Evolutionary conservation across 2,888 invertebrate genomes (phyloP), one percentile per base, ranked within the genome.

Genomic region (Agonum fuliginosum): DNA sequence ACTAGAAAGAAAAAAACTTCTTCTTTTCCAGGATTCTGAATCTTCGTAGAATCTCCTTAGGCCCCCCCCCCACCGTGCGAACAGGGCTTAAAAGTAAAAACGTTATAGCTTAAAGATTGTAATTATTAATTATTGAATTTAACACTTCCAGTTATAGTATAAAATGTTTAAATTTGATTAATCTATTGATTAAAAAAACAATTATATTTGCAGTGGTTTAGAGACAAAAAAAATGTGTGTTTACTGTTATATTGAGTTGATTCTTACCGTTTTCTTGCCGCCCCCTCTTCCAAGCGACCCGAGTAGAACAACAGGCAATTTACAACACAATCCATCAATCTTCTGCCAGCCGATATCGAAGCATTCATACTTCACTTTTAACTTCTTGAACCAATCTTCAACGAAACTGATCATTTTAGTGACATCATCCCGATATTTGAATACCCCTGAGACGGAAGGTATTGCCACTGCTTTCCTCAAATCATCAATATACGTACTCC

Each of bases 311-410:
- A 84, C 83, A 1, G 88, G 88, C 62, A 87, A 81, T 77, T 84
- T 83, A 2, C 84, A 81, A 78, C 82, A 83, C 51, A 86, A 82
- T 6, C 85, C 86, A 62, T 83, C 79, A 19, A 85, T 81, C 74
- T 82, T 79, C 78, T 84, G 85, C 78, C 76, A 82, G 0, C 87
- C 87, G 48, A 86, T 84, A 78, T 86, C 83, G 72, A 86, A 86
- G 71, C 85, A 84, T 80, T 87, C 87, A 73, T 85, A 86, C 51
- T 84, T 84, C n/a, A 88, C 83, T 8, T 85, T 85, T 46, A 88
- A 80, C 77, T 83, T 83, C 14, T 83, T 83, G 77, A 88, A 82
- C 84, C 88, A 87, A 3, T 80, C 79, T 80, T 86, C 85, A 12
- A 85, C 81, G 81, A 86, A 86, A 67, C 83, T 83, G 30, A 86